Conservation (phyloP, 2,888 invertebrate genomes). For the Aspidiotus rigidus region DNA sequence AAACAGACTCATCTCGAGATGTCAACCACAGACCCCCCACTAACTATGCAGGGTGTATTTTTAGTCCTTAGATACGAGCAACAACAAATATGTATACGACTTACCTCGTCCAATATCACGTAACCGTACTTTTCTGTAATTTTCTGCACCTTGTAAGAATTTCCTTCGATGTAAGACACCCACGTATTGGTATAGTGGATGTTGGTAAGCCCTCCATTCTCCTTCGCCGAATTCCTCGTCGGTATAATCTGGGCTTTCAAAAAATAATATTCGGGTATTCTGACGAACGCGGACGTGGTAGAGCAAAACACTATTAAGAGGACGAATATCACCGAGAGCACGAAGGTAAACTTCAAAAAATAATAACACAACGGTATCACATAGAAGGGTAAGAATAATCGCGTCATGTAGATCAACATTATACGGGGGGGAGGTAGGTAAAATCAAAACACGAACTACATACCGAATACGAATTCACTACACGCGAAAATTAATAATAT, state of each 20-base stretch:
- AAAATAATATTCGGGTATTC: too few relatives aligned
- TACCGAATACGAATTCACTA: constrained; percentile 6
- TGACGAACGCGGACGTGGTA: constrained; percentile 13
- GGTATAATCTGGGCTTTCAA: constrained; percentile 7
- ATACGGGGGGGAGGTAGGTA: background rate
- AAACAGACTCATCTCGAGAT: too few relatives aligned
- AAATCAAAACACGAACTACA: background rate
- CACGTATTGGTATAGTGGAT: constrained; percentile 42
- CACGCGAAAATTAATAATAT: background rate
- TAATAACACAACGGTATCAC: constrained; percentile 22
- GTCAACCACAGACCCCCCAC: too few relatives aligned
- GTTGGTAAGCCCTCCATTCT: background rate
- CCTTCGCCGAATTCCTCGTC: constrained; percentile 9
- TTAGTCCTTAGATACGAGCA: too few relatives aligned
- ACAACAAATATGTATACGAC: constrained; percentile 36
- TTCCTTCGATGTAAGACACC: constrained; percentile 53
- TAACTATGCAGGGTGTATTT: too few relatives aligned
- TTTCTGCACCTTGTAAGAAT: constrained; percentile 46
- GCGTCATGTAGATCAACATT: constrained; percentile 22
- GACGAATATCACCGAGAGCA: constrained; percentile 20
- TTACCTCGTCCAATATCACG: constrained; percentile 49
- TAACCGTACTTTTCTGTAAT: constrained; percentile 53
- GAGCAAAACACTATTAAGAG: constrained; percentile 22
- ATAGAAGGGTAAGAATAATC: constrained; percentile 27
- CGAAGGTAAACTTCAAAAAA: constrained; percentile 23